Conservation (phyloP, 1,140 invertebrate genomes). For the Bombus turneri region DNA sequence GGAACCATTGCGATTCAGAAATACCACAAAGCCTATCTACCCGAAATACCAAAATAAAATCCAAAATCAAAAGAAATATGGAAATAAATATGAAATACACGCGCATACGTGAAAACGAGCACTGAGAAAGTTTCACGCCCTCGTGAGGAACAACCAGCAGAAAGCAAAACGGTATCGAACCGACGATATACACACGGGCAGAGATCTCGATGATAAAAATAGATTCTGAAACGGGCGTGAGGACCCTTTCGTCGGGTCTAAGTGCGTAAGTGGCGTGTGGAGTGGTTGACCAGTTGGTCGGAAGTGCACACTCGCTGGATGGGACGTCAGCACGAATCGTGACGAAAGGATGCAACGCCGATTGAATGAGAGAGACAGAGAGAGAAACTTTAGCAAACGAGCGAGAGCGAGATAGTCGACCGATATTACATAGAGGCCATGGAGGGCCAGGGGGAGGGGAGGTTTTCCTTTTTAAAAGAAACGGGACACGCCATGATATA, state of each 20-base stretch:
- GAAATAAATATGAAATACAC: too few species aligned
- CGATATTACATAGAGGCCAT: not conserved
- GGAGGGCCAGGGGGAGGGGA: not conserved
- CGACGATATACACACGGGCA: slow-evolving; percentile 28
- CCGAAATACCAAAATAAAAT: too few species aligned
- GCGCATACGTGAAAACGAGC: not conserved
- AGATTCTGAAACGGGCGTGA: slow-evolving; percentile 64
- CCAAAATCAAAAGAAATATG: too few species aligned
- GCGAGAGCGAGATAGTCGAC: not conserved
- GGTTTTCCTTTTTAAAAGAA: slow-evolving; percentile 38
- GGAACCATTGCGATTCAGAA: too few species aligned
- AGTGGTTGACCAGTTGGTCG: slow-evolving; percentile 74
- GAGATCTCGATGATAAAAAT: slow-evolving; percentile 65
- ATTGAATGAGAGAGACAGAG: slow-evolving; percentile 20
- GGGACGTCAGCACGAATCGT: slow-evolving; percentile 51
- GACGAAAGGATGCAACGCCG: slow-evolving; percentile 48
- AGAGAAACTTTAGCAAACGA: too few species aligned
- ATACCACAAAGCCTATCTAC: too few species aligned
- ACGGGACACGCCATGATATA: slow-evolving; percentile 45
- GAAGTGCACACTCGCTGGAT: slow-evolving; percentile 65
- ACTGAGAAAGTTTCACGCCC: not conserved
- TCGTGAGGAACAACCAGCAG: not conserved
- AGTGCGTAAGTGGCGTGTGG: slow-evolving; percentile 73
- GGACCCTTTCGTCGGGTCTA: slow-evolving; percentile 68
- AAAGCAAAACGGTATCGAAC: slow-evolving; percentile 56